Conservation (phyloP, 2,888 invertebrate genomes). For the Pseudanteris insignis region DNA sequence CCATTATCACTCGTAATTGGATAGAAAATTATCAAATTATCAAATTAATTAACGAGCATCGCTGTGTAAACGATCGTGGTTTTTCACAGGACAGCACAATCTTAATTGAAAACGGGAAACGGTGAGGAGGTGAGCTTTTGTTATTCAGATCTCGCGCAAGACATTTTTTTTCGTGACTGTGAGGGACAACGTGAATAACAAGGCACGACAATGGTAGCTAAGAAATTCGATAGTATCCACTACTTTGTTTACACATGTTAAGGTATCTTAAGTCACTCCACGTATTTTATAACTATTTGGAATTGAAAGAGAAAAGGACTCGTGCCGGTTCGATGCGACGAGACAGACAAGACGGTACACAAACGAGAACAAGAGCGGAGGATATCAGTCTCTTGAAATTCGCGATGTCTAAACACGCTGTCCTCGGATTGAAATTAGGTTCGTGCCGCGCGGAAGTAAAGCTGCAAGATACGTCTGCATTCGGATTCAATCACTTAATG, state of each 20-base stretch:
- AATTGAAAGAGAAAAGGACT: constrained; percentile 29
- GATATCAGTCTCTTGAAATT: constrained; percentile 32
- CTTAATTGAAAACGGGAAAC: constrained; percentile 13
- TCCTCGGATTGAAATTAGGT: constrained; percentile 41
- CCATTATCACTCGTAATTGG: neutral
- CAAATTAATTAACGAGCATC: neutral
- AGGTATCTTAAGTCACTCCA: constrained; percentile 29
- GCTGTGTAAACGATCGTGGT: neutral
- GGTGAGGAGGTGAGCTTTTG: constrained; percentile 5
- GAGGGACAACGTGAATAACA: constrained; percentile 15
- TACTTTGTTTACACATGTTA: constrained; percentile 37
- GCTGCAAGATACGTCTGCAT: constrained; percentile 41
- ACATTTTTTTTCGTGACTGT: no score
- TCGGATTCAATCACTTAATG: constrained; percentile 54
- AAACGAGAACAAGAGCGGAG: constrained; percentile 21
- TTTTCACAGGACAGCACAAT: constrained; percentile 1
- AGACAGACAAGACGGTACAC: constrained; percentile 23
- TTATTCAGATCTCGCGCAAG: no score
- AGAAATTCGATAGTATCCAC: constrained; percentile 30
- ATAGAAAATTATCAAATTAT: constrained; percentile 10
- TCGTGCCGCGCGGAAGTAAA: constrained; percentile 12
- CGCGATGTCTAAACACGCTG: constrained; percentile 21
- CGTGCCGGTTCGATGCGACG: constrained; percentile 20
- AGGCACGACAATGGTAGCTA: constrained; percentile 15
- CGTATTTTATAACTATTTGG: constrained; percentile 39